phyloP scores from a whole-genome alignment of 2,797 vertebrate genomes.

The Okamejei kenojei region DNA sequence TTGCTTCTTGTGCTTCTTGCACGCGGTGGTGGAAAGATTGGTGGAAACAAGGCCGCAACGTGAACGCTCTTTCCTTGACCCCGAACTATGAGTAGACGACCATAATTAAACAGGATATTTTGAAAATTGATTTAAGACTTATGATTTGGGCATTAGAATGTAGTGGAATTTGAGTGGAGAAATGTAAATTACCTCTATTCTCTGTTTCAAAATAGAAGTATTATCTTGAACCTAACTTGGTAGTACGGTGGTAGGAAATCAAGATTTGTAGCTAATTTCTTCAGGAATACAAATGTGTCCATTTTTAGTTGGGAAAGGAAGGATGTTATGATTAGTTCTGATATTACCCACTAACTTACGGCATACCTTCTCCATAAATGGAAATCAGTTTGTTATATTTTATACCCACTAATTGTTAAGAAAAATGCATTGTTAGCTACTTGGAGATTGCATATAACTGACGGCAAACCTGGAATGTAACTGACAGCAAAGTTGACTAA shows the following conservation, averaged over 20 bases:
- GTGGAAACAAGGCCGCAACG: no score
- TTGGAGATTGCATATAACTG: neutral
- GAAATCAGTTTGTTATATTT: neutral
- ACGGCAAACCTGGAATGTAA: neutral
- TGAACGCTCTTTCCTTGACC: no score
- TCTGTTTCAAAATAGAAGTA: neutral
- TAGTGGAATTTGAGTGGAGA: neutral
- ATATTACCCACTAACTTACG: neutral
- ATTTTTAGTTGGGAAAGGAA: neutral
- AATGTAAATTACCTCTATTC: neutral
- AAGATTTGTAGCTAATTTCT: neutral
- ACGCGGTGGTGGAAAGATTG: no score
- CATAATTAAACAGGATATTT: neutral
- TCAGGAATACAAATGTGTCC: neutral
- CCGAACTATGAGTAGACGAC: neutral
- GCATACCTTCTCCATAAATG: neutral
- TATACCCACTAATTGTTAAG: neutral
- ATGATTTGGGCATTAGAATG: neutral
- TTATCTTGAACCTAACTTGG: neutral
- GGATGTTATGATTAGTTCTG: neutral
- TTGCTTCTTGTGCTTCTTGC: no score
- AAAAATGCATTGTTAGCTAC: neutral
- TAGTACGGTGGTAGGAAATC: neutral
- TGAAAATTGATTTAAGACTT: neutral
- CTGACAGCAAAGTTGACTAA: neutral